A percentile compares a stretch with the other conserved stretches of the same genome.
Conservation (phyloP, 2,113 vertebrate genomes). For the Rhinoptilus africanus region DNA sequence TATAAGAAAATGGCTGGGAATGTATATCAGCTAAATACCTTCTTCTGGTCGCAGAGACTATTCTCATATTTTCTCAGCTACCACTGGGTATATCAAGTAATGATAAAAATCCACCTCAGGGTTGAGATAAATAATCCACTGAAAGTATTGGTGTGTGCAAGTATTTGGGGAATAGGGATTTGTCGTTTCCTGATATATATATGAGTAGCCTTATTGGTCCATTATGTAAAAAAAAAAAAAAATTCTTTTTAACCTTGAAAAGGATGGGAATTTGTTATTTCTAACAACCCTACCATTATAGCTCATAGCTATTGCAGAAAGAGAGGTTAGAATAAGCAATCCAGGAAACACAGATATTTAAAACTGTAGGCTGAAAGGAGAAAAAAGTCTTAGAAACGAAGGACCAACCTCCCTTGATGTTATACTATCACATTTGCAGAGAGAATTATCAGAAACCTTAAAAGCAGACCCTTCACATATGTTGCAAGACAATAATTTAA, state of each 20-base stretch:
- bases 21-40: neutral
- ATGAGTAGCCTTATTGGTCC: neutral
- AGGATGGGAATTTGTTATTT: neutral
- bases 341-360: neutral
- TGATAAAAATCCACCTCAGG: conserved; percentile 2
- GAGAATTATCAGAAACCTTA: neutral
- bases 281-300: neutral
- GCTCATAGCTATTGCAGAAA: neutral
- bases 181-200: neutral
- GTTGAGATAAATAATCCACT: conserved; percentile 11
- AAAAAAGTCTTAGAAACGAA: neutral
- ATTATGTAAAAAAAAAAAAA: neutral
- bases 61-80: neutral
- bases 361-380: neutral
- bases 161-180: neutral
- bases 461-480: neutral
- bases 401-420: neutral
- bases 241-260: conserved; percentile 1
- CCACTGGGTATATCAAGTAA: neutral
- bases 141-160: neutral
- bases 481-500: neutral
- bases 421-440: neutral
- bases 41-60: neutral
- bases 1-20: conserved; percentile 1
- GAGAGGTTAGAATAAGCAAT: neutral